A percentile compares a stretch with the other conserved stretches of the same genome.
These are phyloP conservation scores for Cephalopachus bancanus DNA, from an alignment of 2,797 vertebrate genomes.

Conservation along the genomic window DNA sequence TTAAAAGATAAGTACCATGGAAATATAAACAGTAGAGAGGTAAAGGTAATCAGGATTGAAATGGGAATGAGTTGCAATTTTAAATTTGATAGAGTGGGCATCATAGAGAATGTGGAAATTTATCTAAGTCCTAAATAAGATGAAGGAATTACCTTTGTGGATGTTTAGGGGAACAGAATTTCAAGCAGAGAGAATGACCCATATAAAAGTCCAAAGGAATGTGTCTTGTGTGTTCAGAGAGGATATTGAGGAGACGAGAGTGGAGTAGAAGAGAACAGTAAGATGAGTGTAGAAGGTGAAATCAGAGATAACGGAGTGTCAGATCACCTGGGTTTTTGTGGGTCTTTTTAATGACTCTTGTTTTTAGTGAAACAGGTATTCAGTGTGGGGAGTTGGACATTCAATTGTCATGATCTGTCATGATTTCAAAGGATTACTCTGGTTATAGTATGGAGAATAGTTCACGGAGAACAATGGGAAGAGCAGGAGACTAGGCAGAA, in stretches of 20 bases:
- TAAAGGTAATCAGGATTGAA: background rate
- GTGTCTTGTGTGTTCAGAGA: background rate
- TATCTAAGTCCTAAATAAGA: background rate
- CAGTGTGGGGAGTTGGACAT: background rate
- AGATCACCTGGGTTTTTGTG: background rate
- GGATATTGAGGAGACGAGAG: background rate
- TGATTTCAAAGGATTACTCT: conserved; percentile 11
- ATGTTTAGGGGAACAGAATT: conserved; percentile 7
- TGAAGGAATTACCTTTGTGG: background rate
- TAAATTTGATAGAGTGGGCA: background rate
- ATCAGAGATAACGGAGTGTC: background rate
- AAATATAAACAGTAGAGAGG: background rate
- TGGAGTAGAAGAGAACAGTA: background rate
- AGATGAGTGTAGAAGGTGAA: background rate
- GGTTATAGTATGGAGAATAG: background rate
- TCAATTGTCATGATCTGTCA: background rate
- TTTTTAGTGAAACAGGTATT: conserved; percentile 6
- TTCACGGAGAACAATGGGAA: background rate
- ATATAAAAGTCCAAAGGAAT: background rate
- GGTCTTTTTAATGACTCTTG: conserved; percentile 44
- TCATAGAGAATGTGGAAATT: background rate
- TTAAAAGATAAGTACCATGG: background rate
- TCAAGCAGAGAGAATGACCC: background rate
- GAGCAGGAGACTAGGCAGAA: background rate
- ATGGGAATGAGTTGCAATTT: background rate